Base-by-base conservation (phyloP, 2,797 vertebrate species). In the Ctenopoma multispine region DNA sequence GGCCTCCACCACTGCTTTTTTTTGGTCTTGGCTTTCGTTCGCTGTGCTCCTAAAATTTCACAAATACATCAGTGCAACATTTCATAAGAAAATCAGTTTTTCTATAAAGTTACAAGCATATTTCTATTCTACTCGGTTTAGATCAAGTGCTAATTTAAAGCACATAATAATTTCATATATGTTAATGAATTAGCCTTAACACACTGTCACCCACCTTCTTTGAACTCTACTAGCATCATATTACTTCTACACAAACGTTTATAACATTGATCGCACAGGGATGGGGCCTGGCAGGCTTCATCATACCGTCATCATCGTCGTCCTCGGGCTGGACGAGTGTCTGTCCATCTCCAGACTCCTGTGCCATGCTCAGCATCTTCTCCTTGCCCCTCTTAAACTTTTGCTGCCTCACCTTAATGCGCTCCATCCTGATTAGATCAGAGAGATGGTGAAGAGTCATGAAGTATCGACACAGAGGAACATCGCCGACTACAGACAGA, bases 1-100 rank as follows among this genome's bases (percentile, higher is more conserved):
- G 98, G 98, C 93, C 98, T 97, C 98, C 98, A 99, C 98, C 98
- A 99, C 96, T 97, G 97, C 97, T 97, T 99, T 98, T 98, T 99
- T 97, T 97, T 98, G 97, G 96, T 95, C 94, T 99, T 99, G 97
- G 96, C 93, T 97, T 98, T 99, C 94, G 96, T 94, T 98, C 96
- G 98, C 91, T 97, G 96, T 97, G 97, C 96, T 97, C 97, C 97
- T 99, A 99, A 97, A 99, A 99, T 97, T 82, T 95, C 93, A 96
- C 92, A 94, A 93, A 97, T 95, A 95, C 88, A 96, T 98, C 97
- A 98, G 95, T 96, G 93, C 93, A 89, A 91, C 88, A 92, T 83
- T 81, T 87, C 49, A 90, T 63, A 75, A 83, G 68, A 79, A 74
- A 86, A 79, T 81, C 3, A 24, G 36, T 70, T 56, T 64, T 57